Evolutionary conservation across 2,113 vertebrate genomes (phyloP), one percentile per base, ranked within the genome.

Genomic region (Oreochromis spilurus): DNA sequence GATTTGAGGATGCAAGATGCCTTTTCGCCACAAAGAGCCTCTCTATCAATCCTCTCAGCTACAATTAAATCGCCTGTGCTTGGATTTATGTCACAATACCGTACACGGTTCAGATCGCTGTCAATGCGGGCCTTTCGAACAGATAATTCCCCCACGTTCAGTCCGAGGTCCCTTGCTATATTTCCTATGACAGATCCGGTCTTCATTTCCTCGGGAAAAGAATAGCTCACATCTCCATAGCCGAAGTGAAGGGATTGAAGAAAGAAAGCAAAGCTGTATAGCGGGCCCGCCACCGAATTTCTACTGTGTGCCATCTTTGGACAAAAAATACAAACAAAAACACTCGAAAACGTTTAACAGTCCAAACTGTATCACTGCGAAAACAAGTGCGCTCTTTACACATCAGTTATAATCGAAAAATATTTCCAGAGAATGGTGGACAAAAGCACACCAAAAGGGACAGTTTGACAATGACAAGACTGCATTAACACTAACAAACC

Each of bases 121-220:
- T 90, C 90, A 9, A 92, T 62, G 40, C 92, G 88, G 3, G 93
- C 93, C 9, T 89, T 94, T 75, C 70, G 70, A 75, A 24, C 24
- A 75, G 70, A 31, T 75, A 75, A 50, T 75, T 50, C 43, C 24
- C 14, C 24, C 2, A 75, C 14, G 24, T 48, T 75, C 2, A 75
- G 14, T n/a, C 95, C 95, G 16, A 97, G 85, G 65, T 96, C 96
- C 67, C 95, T 96, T 17, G 95, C 94, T 24, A 96, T 90, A 53
- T 96, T 97, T 16, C 93, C 94, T 48, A 96, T 95, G 31, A 96
- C 83, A 2, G 94, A 96, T 43, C 93, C 94, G 17, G 88, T 93
- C 85, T 95, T 96, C 93, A 94, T 95, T 79, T 97, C 96, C 83
- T 96, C 96, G 1, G 45, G 83, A n/a, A 91, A 24, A 40, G 87